Evolutionary conservation across 2,888 invertebrate species (phyloP).

Genomic region (Apantesis nais): DNA sequence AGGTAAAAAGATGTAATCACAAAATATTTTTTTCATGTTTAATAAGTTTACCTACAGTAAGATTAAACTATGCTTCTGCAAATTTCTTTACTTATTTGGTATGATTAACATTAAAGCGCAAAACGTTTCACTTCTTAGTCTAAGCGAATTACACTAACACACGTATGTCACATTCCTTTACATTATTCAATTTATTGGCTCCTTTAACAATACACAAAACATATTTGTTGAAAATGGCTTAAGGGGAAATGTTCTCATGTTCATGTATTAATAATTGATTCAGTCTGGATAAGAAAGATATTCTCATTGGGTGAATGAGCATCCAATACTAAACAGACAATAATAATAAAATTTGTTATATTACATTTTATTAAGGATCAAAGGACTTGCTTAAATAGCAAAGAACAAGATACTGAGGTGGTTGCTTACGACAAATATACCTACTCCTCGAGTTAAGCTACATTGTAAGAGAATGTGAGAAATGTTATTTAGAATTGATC

Average conservation of each 20-base stretch:
- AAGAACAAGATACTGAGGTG: background rate
- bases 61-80: background rate
- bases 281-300: background rate
- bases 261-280: background rate
- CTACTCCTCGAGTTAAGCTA: background rate
- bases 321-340: background rate
- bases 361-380: background rate
- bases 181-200: background rate
- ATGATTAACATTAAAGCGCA: slow-evolving; percentile 8
- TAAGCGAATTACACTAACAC: slow-evolving; percentile 7
- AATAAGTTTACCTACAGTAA: slow-evolving; percentile 4
- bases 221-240: background rate
- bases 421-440: background rate
- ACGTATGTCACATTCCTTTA: background rate
- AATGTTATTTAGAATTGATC: background rate
- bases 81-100: slow-evolving; percentile 7
- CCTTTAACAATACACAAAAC: background rate
- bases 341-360: background rate
- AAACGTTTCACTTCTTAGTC: background rate
- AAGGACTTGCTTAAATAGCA: background rate
- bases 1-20: slow-evolving; percentile 6
- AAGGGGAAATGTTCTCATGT: background rate
- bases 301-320: background rate
- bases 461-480: background rate
- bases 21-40: slow-evolving; percentile 2